Conservation (phyloP, 2,888 invertebrate genomes). For the Cancer borealis region DNA sequence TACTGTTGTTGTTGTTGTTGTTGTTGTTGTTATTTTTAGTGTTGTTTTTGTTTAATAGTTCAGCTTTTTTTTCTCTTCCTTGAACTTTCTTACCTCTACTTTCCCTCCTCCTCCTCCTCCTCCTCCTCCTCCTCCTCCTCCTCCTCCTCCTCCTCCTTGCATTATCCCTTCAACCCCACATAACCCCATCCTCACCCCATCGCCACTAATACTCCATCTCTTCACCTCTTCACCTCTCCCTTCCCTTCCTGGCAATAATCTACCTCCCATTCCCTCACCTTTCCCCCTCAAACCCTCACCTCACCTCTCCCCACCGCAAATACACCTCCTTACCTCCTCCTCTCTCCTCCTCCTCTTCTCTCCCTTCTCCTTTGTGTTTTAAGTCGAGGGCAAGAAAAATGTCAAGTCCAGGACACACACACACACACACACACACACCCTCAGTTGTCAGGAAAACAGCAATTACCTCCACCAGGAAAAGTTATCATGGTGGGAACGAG, state of each 20-base stretch:
- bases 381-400: not conserved
- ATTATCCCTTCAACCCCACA: not conserved
- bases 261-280: not conserved
- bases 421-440: not conserved
- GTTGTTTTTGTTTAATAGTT: no score
- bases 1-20: no score
- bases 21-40: no score
- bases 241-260: not conserved
- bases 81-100: not conserved
- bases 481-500: not conserved
- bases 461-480: not conserved
- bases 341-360: not conserved
- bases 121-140: not conserved
- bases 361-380: not conserved
- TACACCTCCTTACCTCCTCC: not conserved
- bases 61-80: not conserved
- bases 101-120: no score
- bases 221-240: not conserved
- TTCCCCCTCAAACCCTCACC: not conserved
- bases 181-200: not conserved
- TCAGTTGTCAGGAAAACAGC: not conserved
- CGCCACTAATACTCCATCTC: not conserved
- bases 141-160: not conserved
- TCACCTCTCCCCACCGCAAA: not conserved
- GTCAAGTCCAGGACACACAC: not conserved